phyloP scores from a whole-genome alignment of 1,140 invertebrate genomes.

The Procambarus virginalis region DNA sequence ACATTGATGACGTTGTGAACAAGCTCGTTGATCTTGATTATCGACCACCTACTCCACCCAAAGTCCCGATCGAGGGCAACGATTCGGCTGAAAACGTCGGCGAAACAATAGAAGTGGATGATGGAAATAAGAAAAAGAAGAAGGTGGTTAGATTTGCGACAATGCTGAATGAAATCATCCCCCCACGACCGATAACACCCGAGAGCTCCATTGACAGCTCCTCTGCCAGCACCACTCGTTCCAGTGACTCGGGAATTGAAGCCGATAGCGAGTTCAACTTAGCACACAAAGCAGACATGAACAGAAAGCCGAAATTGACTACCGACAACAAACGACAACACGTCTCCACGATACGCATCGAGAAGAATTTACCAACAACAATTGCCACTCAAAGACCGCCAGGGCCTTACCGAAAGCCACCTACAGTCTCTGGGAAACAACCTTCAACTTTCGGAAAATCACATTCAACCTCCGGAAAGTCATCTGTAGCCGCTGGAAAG shows the following conservation, averaged over 20 bases:
- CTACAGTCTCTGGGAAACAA: no score
- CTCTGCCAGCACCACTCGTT: conserved; percentile 41
- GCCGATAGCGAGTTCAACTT: conserved; percentile 44
- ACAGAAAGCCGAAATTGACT: background rate
- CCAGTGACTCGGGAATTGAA: conserved; percentile 54
- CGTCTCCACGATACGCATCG: no score
- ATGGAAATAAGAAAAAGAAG: conserved; percentile 39
- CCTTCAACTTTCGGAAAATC: no score
- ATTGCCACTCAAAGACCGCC: background rate
- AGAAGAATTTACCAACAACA: background rate
- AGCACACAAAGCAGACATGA: background rate
- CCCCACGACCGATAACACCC: background rate
- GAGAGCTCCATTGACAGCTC: conserved; percentile 44
- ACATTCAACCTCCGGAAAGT: no score
- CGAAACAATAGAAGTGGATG: conserved; percentile 27
- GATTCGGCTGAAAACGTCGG: conserved; percentile 53
- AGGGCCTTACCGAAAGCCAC: no score
- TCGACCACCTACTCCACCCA: conserved; percentile 59
- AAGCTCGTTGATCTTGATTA: background rate
- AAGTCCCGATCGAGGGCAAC: conserved; percentile 29
- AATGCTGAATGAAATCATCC: conserved; percentile 46
- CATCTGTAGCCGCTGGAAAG: no score
- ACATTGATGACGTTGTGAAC: background rate
- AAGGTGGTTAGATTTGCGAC: conserved; percentile 62
- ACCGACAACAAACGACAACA: background rate